Base-by-base conservation (phyloP, 2,888 invertebrate species). In the Iselma pallidipennis region DNA sequence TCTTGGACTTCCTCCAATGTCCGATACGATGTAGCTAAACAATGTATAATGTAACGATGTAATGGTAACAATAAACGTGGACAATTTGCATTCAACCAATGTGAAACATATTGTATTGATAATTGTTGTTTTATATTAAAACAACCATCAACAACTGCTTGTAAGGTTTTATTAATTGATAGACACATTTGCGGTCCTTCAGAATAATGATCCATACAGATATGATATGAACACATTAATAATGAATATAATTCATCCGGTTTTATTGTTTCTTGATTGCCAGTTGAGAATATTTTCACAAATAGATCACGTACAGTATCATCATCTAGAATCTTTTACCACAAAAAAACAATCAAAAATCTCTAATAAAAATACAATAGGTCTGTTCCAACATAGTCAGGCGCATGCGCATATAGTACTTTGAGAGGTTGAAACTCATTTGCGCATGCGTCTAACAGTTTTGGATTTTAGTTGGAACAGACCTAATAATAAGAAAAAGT, bases 1-100 rank as follows among this genome's bases (percentile, higher is more conserved):
- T 76, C 80, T 49, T 73, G 74, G 16, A 6, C 14, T 2, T 33
- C 14, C 59, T 81, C 80, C 58, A 82, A 80, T 48, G 81, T 83
- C 26, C 86, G 78, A 73, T 86, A 85, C 1, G 87, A 85, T 4
- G 87, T 87, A 2, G 86, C 86, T 54, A 88, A 76, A 25, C 85
- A 83, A 71, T 87, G 87, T 7, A 87, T 83, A 16, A 86, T 82
- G 70, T 85, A 81, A 54, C 80, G 69, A 79, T 95, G 94, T 23
- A 94, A 84, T 2, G 92, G 89, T 59, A 90, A 84, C 45, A 94
- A 85, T 45, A 94, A 83, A 48, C 93, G 84, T 42, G 91, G 91
- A 63, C 91, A 89, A 82, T 95, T 89, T 66, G 89, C 87, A 73
- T 88, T 87, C 23, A 94, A 84, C 94, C 94, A 95, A 77, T 93